Conservation (phyloP, 2,797 vertebrate genomes). For the Staurois parvus region DNA sequence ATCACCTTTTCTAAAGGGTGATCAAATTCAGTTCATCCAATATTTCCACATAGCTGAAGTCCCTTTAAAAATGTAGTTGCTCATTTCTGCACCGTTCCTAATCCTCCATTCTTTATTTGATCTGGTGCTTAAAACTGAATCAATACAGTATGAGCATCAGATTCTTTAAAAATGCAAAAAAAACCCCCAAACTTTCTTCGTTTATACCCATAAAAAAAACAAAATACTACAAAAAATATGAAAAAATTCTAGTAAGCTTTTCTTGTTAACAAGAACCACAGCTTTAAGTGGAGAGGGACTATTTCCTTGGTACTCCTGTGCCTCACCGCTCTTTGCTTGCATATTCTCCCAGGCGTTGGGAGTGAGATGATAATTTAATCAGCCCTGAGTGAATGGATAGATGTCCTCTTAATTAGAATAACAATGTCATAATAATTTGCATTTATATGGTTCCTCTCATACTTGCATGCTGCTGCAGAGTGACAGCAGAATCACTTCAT, state of each 20-base stretch:
- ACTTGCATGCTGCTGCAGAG: slow-evolving; percentile 39
- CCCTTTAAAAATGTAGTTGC: no score
- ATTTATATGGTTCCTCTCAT: slow-evolving; percentile 59
- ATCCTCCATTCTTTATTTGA: no score
- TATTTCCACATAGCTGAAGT: no score
- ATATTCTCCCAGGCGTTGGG: slow-evolving; percentile 55
- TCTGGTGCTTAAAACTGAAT: no score
- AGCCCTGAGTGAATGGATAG: slow-evolving; percentile 60
- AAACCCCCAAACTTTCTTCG: no score
- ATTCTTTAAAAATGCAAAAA: no score
- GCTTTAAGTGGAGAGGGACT: slow-evolving; percentile 26
- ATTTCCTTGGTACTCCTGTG: slow-evolving; percentile 8
- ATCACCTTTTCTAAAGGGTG: no score
- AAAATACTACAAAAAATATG: neutral
- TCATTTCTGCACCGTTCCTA: no score
- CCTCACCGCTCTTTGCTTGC: slow-evolving; percentile 32
- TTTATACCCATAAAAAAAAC: no score
- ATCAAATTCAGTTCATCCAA: no score
- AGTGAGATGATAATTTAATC: slow-evolving; percentile 63
- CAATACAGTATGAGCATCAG: no score
- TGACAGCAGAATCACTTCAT: slow-evolving; percentile 51
- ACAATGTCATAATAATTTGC: slow-evolving; percentile 63
- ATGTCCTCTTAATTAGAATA: slow-evolving; percentile 63
- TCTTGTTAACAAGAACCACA: slow-evolving; percentile 14
- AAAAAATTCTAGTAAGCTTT: neutral